These are phyloP conservation scores for Calliopsis andreniformis DNA, from an alignment of 1,140 invertebrate species.

Conservation along the genomic window DNA sequence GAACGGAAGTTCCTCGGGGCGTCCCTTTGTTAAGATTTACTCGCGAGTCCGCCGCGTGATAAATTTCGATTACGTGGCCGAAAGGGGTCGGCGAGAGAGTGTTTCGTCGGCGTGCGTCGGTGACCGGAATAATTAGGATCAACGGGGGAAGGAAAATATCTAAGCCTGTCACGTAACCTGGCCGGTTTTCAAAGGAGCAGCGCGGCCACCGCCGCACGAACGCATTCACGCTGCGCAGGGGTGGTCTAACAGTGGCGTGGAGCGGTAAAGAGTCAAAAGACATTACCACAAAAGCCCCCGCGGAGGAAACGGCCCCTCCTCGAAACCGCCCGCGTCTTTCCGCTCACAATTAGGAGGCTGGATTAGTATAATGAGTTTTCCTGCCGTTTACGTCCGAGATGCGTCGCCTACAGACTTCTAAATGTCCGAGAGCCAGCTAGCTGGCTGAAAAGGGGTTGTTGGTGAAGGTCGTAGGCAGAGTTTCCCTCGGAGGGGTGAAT, in stretches of 20 bases:
- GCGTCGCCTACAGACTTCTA: conserved; percentile 27
- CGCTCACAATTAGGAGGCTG: conserved; percentile 62
- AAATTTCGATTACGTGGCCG: conserved; percentile 64
- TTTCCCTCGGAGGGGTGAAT: no score
- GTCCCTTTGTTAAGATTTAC: conserved; percentile 58
- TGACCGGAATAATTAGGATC: conserved; percentile 63
- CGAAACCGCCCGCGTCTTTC: conserved; percentile 21
- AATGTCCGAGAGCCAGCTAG: not conserved
- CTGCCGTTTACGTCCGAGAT: conserved; percentile 35
- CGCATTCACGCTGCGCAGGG: conserved; percentile 48
- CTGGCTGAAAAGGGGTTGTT: not conserved
- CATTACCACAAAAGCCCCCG: conserved; percentile 51
- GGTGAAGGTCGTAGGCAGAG: no score
- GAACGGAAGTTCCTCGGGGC: conserved; percentile 33
- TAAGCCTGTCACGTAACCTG: conserved; percentile 63
- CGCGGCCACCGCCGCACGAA: conserved; percentile 6
- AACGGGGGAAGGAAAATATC: conserved; percentile 61
- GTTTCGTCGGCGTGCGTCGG: not conserved
- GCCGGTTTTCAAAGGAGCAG: conserved; percentile 45
- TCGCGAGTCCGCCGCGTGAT: conserved; percentile 43
- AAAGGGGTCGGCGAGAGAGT: conserved; percentile 15
- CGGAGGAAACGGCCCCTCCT: conserved; percentile 30
- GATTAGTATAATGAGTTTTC: conserved; percentile 64
- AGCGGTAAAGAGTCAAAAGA: conserved; percentile 58
- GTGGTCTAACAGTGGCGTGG: conserved; percentile 49